phyloP scores from a whole-genome alignment of 2,797 vertebrate genomes.

The Syngnathus rostellatus region DNA sequence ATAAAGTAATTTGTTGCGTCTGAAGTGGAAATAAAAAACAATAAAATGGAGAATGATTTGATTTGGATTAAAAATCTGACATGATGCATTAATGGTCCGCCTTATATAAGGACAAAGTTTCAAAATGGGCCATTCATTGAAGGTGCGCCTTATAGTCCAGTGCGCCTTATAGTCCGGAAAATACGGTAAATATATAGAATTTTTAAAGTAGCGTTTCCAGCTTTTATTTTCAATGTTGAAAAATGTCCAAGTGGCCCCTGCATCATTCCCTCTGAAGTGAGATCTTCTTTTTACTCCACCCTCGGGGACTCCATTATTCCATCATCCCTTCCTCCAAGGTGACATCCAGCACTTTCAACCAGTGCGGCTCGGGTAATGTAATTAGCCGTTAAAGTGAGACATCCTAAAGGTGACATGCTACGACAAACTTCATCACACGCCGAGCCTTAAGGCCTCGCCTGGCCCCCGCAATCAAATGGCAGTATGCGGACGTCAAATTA shows the following conservation, averaged over 20 bases:
- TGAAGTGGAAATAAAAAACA: too few species aligned
- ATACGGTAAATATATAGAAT: too few species aligned
- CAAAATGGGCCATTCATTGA: too few species aligned
- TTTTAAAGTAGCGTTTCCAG: too few species aligned
- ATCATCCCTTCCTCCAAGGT: conserved; percentile 48
- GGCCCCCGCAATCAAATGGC: conserved; percentile 33
- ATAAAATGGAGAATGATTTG: too few species aligned
- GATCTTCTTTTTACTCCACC: conserved; percentile 30
- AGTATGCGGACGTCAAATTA: conserved; percentile 43
- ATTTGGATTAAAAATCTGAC: too few species aligned
- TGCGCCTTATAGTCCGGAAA: too few species aligned
- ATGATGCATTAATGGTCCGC: too few species aligned
- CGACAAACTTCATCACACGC: conserved; percentile 33
- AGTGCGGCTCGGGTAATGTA: conserved; percentile 32
- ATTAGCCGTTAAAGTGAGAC: conserved; percentile 43
- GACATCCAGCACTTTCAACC: conserved; percentile 26
- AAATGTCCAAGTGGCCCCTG: not conserved
- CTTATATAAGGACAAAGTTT: too few species aligned
- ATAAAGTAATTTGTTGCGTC: too few species aligned
- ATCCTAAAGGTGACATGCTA: conserved; percentile 36
- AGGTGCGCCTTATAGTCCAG: too few species aligned
- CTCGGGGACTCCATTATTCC: conserved; percentile 48
- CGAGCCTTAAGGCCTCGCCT: conserved; percentile 14
- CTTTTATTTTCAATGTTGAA: not conserved
- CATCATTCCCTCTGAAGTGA: not conserved